phyloP scores from a whole-genome alignment of 2,113 vertebrate genomes.

The Apteryx mantelli region DNA sequence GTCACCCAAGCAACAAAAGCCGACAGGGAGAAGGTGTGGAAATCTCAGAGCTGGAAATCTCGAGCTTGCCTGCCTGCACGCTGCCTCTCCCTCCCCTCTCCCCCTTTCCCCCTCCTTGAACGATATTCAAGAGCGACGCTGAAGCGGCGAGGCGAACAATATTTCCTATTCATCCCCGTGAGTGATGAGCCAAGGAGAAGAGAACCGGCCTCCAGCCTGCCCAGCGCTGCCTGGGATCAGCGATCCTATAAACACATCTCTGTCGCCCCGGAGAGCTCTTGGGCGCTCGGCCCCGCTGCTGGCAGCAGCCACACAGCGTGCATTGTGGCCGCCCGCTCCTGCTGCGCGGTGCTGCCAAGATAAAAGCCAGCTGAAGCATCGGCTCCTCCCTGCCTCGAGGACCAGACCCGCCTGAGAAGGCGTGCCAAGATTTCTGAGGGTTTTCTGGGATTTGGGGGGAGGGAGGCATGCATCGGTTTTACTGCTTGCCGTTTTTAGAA shows the following conservation, averaged over 20 bases:
- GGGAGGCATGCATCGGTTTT: not conserved
- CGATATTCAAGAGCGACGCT: not conserved
- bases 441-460: not conserved
- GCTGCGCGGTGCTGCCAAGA: not conserved
- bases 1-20: not conserved
- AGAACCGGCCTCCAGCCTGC: not conserved
- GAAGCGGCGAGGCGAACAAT: not conserved
- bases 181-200: not conserved
- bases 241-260: not conserved
- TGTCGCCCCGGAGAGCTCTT: not conserved
- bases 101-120: not conserved
- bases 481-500: not conserved
- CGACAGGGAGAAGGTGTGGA: not conserved
- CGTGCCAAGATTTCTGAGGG: not conserved
- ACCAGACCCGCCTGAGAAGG: not conserved
- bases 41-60: not conserved
- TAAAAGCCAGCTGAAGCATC: not conserved
- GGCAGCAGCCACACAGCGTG: not conserved
- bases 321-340: not conserved
- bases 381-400: not conserved
- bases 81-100: not conserved
- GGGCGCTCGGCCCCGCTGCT: not conserved
- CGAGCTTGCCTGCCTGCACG: accelerated
- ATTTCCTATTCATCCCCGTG: not conserved
- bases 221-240: not conserved